phyloP scores from a whole-genome alignment of 2,797 vertebrate genomes.

The Lithobates sylvaticus region DNA sequence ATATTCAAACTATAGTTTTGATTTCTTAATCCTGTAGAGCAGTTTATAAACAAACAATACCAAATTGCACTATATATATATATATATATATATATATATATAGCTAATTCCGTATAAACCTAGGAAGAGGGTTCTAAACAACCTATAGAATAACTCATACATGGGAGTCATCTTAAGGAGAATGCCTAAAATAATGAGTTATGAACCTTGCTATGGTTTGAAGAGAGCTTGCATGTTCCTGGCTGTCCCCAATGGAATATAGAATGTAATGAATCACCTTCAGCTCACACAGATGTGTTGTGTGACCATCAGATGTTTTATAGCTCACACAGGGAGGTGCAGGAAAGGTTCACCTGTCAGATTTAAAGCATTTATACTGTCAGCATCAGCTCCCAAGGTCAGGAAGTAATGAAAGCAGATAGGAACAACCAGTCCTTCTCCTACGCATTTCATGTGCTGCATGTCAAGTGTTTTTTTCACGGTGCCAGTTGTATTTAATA shows the following conservation, averaged over 20 bases:
- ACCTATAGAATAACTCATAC: not conserved
- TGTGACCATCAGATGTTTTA: slow-evolving; percentile 66
- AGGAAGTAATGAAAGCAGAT: slow-evolving; percentile 35
- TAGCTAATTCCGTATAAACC: too few relatives aligned
- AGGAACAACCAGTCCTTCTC: slow-evolving; percentile 14
- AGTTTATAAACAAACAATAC: too few relatives aligned
- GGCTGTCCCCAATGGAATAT: not conserved
- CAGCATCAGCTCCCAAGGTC: slow-evolving; percentile 41
- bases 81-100: too few relatives aligned
- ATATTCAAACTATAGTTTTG: too few relatives aligned
- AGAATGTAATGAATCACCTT: slow-evolving; percentile 37
- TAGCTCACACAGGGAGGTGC: slow-evolving; percentile 69
- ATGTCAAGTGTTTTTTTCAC: slow-evolving; percentile 12
- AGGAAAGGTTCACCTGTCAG: slow-evolving; percentile 68
- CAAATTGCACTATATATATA: too few relatives aligned
- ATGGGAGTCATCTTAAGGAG: not conserved
- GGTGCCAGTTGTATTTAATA: slow-evolving; percentile 1
- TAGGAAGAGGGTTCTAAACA: too few relatives aligned
- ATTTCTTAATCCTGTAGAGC: too few relatives aligned
- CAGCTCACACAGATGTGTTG: slow-evolving; percentile 66
- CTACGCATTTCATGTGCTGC: not conserved
- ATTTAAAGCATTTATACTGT: slow-evolving; percentile 67
- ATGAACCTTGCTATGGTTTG: not conserved
- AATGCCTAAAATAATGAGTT: too few relatives aligned
- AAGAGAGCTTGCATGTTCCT: not conserved